Evolutionary conservation across 2,888 invertebrate species (phyloP).

Genomic region (Diarsia brunnea): DNA sequence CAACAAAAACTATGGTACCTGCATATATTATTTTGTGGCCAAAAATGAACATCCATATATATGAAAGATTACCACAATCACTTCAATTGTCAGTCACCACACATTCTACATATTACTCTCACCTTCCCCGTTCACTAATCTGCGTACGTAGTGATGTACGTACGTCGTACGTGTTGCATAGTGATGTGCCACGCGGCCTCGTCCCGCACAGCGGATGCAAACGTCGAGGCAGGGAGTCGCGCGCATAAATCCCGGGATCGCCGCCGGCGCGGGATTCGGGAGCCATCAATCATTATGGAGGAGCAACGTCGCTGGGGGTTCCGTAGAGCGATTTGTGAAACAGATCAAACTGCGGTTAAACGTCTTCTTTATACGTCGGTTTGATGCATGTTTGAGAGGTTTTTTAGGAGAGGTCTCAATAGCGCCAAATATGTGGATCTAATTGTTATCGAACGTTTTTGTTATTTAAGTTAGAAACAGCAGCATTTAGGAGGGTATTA

Average conservation of each 20-base stretch:
- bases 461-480: not conserved
- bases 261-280: slow-evolving; percentile 88
- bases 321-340: slow-evolving; percentile 57
- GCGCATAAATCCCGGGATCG: slow-evolving; percentile 87
- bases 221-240: slow-evolving; percentile 80
- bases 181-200: slow-evolving; percentile 60
- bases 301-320: slow-evolving; percentile 83
- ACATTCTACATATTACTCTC: slow-evolving; percentile 13
- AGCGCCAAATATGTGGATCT: not conserved
- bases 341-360: slow-evolving; percentile 64
- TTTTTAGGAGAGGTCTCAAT: slow-evolving; percentile 32
- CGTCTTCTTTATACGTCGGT: slow-evolving; percentile 45
- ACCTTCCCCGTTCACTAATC: slow-evolving; percentile 43
- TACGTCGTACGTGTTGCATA: slow-evolving; percentile 56
- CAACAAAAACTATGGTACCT: not conserved
- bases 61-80: not conserved
- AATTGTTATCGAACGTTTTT: not conserved
- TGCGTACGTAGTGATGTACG: slow-evolving; percentile 49
- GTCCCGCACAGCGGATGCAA: slow-evolving; percentile 80
- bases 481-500: not conserved
- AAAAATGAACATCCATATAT: not conserved
- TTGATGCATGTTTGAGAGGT: slow-evolving; percentile 27
- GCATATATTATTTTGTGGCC: not conserved
- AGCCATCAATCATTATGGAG: slow-evolving; percentile 87
- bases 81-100: not conserved